Conservation (phyloP, 35 echinoderm and acorn worm species). For the Ptychodera flava region DNA sequence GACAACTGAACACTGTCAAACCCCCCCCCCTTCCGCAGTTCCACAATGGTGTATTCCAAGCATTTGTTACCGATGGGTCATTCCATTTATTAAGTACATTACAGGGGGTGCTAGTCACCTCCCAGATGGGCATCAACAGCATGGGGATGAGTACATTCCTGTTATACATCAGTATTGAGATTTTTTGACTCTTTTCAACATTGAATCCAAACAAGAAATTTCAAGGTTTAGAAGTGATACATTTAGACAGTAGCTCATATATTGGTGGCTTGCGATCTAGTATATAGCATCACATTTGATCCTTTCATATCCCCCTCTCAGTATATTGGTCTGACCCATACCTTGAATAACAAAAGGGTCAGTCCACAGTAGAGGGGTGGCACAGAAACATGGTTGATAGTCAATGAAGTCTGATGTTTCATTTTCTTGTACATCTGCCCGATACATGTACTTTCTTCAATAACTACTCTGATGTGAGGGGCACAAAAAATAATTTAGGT, state of each 20-base stretch:
- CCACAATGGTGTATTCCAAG: neutral
- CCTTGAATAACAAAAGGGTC: too few species aligned
- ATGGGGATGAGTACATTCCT: neutral
- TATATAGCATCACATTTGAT: neutral
- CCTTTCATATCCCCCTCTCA: too few species aligned
- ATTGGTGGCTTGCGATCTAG: neutral
- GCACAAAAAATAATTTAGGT: too few species aligned
- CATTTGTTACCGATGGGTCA: neutral
- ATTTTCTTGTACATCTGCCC: too few species aligned
- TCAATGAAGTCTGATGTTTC: too few species aligned
- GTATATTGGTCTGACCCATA: too few species aligned
- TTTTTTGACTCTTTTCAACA: neutral
- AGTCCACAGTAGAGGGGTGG: too few species aligned
- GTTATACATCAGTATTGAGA: neutral
- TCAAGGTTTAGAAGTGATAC: neutral
- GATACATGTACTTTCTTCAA: too few species aligned
- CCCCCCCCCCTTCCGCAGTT: neutral
- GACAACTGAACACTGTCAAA: neutral
- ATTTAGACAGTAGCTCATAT: neutral
- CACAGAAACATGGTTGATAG: too few species aligned
- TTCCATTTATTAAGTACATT: neutral
- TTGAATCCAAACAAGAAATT: neutral
- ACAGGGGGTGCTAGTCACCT: neutral
- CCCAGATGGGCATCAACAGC: neutral
- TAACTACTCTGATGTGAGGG: too few species aligned